Conservation (phyloP, 35 echinoderm and acorn worm genomes). For the Anneissia japonica region DNA sequence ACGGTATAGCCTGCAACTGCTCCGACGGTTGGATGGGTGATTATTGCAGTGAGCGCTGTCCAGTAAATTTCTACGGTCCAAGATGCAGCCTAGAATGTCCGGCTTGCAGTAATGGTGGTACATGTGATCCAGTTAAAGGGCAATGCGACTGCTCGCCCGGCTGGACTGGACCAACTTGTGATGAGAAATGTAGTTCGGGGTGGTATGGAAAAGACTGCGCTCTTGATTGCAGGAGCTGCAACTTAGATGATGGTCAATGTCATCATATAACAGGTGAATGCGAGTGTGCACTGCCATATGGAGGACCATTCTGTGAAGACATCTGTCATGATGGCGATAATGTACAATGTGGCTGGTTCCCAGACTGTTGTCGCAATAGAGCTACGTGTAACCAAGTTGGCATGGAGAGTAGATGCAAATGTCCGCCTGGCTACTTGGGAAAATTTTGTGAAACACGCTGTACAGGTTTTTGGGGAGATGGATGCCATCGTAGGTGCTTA, state of each 20-base stretch:
- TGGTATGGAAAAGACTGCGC: neutral
- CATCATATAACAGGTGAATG: neutral
- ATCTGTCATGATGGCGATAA: neutral
- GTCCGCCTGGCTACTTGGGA: neutral
- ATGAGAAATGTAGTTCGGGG: neutral
- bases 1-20: constrained; percentile 42
- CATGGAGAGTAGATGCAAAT: neutral
- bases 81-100: neutral
- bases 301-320: neutral
- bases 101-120: neutral
- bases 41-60: constrained; percentile 41
- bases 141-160: neutral
- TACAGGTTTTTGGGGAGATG: neutral
- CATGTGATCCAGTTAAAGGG: neutral
- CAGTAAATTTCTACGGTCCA: neutral
- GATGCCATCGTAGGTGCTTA: neutral
- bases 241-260: neutral
- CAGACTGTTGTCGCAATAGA: neutral
- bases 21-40: constrained; percentile 43
- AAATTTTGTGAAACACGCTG: neutral
- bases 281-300: neutral
- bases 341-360: neutral
- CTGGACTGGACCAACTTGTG: neutral
- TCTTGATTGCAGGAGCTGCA: neutral
- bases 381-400: neutral